Conservation (phyloP, 2,888 invertebrate genomes). For the Leptura quadrifasciata region DNA sequence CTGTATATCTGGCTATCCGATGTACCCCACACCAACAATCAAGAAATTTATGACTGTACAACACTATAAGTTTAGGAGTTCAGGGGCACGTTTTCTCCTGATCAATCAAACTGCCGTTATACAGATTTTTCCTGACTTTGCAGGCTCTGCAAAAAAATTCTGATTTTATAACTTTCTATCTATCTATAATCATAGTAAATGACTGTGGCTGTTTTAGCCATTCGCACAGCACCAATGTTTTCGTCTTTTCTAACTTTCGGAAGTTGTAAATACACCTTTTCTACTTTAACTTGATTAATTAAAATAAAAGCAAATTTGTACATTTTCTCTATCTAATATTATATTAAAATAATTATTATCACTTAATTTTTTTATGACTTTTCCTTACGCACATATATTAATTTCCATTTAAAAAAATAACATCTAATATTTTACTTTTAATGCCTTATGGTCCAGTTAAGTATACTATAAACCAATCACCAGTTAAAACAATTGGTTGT, state of each 20-base stretch:
- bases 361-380: constrained; percentile 16
- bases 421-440: constrained; percentile 17
- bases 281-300: constrained; percentile 9
- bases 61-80: too few relatives aligned
- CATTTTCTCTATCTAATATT: constrained; percentile 16
- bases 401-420: constrained; percentile 26
- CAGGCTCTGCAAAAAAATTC: too few relatives aligned
- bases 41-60: too few relatives aligned
- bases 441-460: constrained; percentile 37
- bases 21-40: too few relatives aligned
- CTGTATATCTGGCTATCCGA: too few relatives aligned
- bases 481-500: constrained; percentile 14
- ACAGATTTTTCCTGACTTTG: too few relatives aligned
- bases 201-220: too few relatives aligned
- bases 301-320: constrained; percentile 34
- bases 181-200: too few relatives aligned
- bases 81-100: too few relatives aligned
- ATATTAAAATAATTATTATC: constrained; percentile 33
- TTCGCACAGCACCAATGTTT: too few relatives aligned
- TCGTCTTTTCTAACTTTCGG: neutral
- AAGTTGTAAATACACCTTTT: constrained; percentile 36
- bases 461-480: constrained; percentile 21
- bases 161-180: too few relatives aligned
- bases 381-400: constrained; percentile 5
- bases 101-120: too few relatives aligned